Evolutionary conservation across 2,797 vertebrate species (phyloP).

Genomic region (Odontamblyopus lacepedii): DNA sequence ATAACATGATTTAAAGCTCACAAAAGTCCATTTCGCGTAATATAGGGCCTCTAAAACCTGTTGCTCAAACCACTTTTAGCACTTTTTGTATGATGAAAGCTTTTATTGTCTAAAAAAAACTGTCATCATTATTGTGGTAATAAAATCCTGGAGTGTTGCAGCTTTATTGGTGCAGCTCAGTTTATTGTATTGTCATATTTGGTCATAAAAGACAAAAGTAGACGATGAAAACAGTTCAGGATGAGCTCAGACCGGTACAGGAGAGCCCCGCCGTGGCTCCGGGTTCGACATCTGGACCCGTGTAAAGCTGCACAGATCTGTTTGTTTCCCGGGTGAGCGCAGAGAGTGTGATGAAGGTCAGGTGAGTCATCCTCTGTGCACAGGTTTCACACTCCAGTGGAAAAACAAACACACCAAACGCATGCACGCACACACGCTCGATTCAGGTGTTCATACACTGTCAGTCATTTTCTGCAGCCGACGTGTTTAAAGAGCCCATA

Average conservation of each 20-base stretch:
- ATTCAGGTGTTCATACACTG: slow-evolving; percentile 30
- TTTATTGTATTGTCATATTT: no score
- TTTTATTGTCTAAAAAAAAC: no score
- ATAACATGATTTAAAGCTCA: no score
- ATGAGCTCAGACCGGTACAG: slow-evolving; percentile 2
- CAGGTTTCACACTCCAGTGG: slow-evolving; percentile 65
- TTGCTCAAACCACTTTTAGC: no score
- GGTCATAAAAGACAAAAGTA: no score
- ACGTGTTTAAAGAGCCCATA: background rate
- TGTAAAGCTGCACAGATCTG: slow-evolving; percentile 54
- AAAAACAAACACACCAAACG: slow-evolving; percentile 59
- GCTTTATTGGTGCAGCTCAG: no score
- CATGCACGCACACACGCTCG: slow-evolving; percentile 20
- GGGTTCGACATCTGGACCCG: slow-evolving; percentile 22
- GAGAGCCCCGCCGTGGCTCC: background rate
- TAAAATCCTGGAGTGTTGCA: no score
- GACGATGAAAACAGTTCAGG: no score
- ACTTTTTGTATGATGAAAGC: no score
- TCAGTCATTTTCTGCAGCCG: background rate
- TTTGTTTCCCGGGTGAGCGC: slow-evolving; percentile 65
- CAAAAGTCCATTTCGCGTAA: no score
- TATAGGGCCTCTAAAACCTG: no score
- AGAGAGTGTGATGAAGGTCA: slow-evolving; percentile 66
- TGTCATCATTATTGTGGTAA: no score
- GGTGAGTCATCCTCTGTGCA: slow-evolving; percentile 59